Evolutionary conservation across 2,113 vertebrate species (phyloP), one percentile per base, ranked within the genome.

Genomic region (Hoplias malabaricus): DNA sequence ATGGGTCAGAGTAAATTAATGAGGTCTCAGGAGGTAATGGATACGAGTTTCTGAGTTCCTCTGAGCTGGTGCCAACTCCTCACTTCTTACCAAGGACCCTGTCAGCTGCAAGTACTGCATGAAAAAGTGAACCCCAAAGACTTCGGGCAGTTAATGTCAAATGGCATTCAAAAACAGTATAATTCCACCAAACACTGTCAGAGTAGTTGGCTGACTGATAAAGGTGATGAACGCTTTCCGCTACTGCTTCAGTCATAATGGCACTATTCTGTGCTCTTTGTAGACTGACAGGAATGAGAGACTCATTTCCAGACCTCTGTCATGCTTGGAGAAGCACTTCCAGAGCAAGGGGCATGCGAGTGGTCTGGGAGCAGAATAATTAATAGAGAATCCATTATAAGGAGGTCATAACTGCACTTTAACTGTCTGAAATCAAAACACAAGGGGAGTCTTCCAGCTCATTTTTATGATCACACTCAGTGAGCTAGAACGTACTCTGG

Each of bases 401-500:
- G 31, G 59, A 36, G 33, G 59, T 36, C 59, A 21, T 34, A 63
- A 34, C 31, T 63, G 33, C 54, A 46, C 36, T 72, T 72, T 36
- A 42, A 38, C 16, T 33, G 36, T 66, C 31, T 29, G 46, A 68
- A 50, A 68, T 23, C 3, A 57, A 57, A 68, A 23, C 48, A 68
- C 19, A 10, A 23, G 74, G 50, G 50, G 53, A 76, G 68, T 43
- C 50, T 54, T 43, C 36, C 23, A 50, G 59, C 25, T 53, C 50
- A 57, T 38, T 29, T 46, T 40, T 61, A 29, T 61, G 70, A 73
- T 73, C 56, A 61, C 54, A 61, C 70, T 25, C 38, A 33, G 70
- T 40, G 19, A 56, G 38, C 16, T 38, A 73, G 38, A 73, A 59
- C 70, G n/a, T 25, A 59, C 38, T 72, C 38, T 74, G 40, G 21